Evolutionary conservation across 2,113 vertebrate genomes (phyloP).

Genomic region (Channa argus): DNA sequence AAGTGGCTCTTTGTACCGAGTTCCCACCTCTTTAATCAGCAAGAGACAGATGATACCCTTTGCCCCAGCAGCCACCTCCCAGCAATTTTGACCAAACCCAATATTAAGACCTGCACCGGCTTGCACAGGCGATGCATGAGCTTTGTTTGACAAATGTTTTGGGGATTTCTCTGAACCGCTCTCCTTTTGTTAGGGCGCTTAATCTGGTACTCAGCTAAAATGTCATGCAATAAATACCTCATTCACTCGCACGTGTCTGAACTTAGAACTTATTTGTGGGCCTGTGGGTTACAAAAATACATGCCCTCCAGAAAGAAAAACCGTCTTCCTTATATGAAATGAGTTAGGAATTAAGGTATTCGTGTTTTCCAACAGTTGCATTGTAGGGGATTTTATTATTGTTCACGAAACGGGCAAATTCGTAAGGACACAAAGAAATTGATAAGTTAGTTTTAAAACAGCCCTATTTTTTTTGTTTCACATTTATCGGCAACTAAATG

Average conservation of each 20-base stretch:
- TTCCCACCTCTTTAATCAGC: slow-evolving; percentile 62
- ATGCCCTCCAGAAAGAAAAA: slow-evolving; percentile 8
- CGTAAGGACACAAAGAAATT: too few species aligned
- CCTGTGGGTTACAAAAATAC: slow-evolving; percentile 17
- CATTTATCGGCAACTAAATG: too few species aligned
- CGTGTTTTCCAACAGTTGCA: not conserved
- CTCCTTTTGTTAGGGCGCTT: slow-evolving; percentile 40
- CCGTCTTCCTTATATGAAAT: not conserved
- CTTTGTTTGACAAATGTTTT: slow-evolving; percentile 55
- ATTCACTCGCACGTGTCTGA: slow-evolving; percentile 45
- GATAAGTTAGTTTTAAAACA: too few species aligned
- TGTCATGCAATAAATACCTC: slow-evolving; percentile 29
- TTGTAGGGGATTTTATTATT: not conserved
- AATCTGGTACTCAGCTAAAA: slow-evolving; percentile 13
- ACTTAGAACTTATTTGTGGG: slow-evolving; percentile 18
- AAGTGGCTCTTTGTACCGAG: not conserved
- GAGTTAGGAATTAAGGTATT: not conserved
- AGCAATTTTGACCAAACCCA: slow-evolving; percentile 2
- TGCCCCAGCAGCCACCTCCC: slow-evolving; percentile 30
- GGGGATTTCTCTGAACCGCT: not conserved
- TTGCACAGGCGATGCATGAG: slow-evolving; percentile 18
- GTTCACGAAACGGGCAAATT: too few species aligned
- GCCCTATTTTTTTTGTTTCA: too few species aligned
- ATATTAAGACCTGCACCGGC: slow-evolving; percentile 56
- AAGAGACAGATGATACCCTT: slow-evolving; percentile 44